phyloP scores from a whole-genome alignment of 2,888 invertebrate species.

The Chouioia cunea region DNA sequence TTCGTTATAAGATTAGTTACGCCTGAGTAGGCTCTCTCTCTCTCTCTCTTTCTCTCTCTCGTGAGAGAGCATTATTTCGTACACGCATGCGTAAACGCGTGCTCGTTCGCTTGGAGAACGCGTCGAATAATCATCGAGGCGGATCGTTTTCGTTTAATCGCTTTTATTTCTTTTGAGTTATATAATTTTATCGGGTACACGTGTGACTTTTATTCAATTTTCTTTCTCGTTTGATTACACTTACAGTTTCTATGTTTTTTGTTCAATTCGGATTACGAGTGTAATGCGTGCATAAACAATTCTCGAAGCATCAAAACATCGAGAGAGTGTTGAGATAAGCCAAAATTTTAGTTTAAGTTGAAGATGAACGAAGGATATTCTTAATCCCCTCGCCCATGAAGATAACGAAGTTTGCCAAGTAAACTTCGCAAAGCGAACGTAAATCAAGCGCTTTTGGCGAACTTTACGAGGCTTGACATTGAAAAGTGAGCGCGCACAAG shows the following conservation, averaged over 20 bases:
- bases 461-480: no score
- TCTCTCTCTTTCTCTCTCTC: conserved; percentile 1
- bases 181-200: not conserved
- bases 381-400: conserved; percentile 22
- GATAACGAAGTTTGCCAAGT: conserved; percentile 33
- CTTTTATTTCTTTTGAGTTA: conserved; percentile 24
- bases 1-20: conserved; percentile 45
- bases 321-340: not conserved
- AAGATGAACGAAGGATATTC: conserved; percentile 16
- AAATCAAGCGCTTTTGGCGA: not conserved
- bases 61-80: conserved; percentile 29
- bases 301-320: not conserved
- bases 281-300: no score
- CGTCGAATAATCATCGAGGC: conserved; percentile 32
- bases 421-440: conserved; percentile 22
- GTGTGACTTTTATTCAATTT: not conserved
- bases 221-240: not conserved
- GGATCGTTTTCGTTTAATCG: conserved; percentile 41
- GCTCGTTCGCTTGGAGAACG: conserved; percentile 3
- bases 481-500: no score
- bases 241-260: not conserved
- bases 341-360: conserved; percentile 10
- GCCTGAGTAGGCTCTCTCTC: conserved; percentile 13
- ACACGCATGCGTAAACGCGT: not conserved
- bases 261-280: no score